These are phyloP conservation scores for Chrysina gloriosa DNA, from an alignment of 2,888 invertebrate species.

Conservation along the genomic window DNA sequence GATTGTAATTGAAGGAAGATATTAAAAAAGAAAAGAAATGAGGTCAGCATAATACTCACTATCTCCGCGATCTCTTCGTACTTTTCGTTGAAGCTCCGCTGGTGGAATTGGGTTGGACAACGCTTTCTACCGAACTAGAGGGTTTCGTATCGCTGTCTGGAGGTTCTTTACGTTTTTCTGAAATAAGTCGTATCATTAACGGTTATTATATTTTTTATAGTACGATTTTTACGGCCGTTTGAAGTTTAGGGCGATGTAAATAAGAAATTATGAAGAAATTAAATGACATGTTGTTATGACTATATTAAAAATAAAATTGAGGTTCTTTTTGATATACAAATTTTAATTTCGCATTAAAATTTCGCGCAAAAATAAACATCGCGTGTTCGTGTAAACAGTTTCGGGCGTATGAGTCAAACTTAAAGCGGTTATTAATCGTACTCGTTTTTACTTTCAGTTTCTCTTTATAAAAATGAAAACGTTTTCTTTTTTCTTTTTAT, in stretches of 20 bases:
- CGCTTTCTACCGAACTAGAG: constrained; percentile 69
- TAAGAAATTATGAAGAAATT: constrained; percentile 6
- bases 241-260: neutral
- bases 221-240: no score
- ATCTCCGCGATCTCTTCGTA: constrained; percentile 79
- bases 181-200: constrained; percentile 50
- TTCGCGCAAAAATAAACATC: constrained; percentile 4
- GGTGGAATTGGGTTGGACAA: constrained; percentile 69
- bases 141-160: constrained; percentile 78
- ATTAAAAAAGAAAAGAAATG: neutral
- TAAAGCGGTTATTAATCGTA: constrained; percentile 21
- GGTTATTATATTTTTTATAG: neutral
- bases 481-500: neutral
- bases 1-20: constrained; percentile 2
- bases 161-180: constrained; percentile 87
- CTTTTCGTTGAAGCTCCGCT: constrained; percentile 65
- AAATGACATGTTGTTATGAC: constrained; percentile 21
- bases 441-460: constrained; percentile 7
- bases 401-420: constrained; percentile 7
- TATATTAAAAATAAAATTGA: neutral
- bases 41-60: constrained; percentile 76
- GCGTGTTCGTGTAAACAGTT: constrained; percentile 5
- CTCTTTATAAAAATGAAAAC: neutral
- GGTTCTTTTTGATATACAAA: constrained; percentile 10
- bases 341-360: constrained; percentile 17